Evolutionary conservation across 2,888 invertebrate species (phyloP).

Genomic region (Acanthosepion pharaonis): DNA sequence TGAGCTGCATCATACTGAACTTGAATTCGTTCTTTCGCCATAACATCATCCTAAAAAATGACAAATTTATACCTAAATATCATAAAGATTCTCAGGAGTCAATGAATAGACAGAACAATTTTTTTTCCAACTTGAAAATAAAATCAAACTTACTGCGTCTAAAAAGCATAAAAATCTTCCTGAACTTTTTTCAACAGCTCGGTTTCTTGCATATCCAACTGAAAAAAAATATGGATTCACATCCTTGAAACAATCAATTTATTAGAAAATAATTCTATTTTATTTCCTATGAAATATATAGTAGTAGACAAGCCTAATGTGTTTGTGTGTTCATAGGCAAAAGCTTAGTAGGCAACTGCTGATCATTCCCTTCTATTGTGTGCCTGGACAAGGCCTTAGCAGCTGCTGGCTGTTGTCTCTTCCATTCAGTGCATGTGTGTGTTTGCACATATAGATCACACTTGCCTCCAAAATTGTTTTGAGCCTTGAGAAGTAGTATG

Average conservation of each 20-base stretch:
- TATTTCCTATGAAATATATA: not conserved
- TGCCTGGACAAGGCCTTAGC: too few species aligned
- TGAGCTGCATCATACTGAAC: constrained; percentile 59
- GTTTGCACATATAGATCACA: too few species aligned
- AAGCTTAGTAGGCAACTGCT: too few species aligned
- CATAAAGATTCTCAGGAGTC: not conserved
- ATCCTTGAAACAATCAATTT: too few species aligned
- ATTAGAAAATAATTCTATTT: not conserved
- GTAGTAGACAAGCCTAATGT: not conserved
- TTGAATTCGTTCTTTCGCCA: constrained; percentile 79
- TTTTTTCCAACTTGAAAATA: too few species aligned
- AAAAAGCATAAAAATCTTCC: constrained; percentile 86
- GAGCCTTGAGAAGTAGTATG: too few species aligned
- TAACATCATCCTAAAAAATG: constrained; percentile 81
- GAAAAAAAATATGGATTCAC: constrained; percentile 65
- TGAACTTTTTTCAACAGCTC: constrained; percentile 79
- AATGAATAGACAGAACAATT: not conserved
- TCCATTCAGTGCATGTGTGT: too few species aligned
- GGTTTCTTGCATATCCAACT: constrained; percentile 85
- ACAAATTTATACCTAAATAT: constrained; percentile 43
- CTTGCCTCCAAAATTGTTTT: too few species aligned
- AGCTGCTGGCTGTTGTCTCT: too few species aligned
- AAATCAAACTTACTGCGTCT: constrained; percentile 79
- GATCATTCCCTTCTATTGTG: too few species aligned
- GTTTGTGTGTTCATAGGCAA: too few species aligned